Evolutionary conservation across 2,888 invertebrate species (phyloP), one percentile per base, ranked within the genome.

Genomic region (Sminthurides aquaticus): DNA sequence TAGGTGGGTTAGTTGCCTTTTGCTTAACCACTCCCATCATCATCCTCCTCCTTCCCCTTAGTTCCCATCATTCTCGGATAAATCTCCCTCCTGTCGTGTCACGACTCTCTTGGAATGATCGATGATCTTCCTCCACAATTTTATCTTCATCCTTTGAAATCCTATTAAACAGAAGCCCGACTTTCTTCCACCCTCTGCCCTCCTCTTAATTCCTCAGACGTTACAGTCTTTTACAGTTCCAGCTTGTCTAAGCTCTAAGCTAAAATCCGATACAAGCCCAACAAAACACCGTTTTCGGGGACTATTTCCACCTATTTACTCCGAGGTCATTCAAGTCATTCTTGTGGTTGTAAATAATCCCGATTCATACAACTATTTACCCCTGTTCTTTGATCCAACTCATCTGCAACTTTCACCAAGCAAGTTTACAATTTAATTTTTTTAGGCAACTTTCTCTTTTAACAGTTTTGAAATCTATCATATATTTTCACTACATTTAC

Each of bases 31-130:
- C 25, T 60, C 24, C 20, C 25, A 49, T 60, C 43, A 20, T 55
- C 55, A 5, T 52, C 22, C 52, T 20, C 49, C 43, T 59, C n/a
- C 60, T 60, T 25, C 26, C 26, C 8, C 15, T 34, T 5, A 34
- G 5, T 34, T 15, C 15, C 63, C 63, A 63, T 63, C 57, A 63
- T 57, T 63, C 57, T 34, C 3, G 49, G 27, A 56, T 63, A 63
- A 57, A 63, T 63, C 63, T 63, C 63, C 57, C 56, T 48, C 24
- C 52, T 57, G 57, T 63, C 63, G 24, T 63, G 63, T 63, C 63
- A 63, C 63, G 43, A 52, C 57, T 57, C 22, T 18, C 57, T 57
- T 52, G 15, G 43, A 34, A 34, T 63, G 63, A 63, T 63, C 49
- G 63, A 63, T 63, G 57, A 55, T 49, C 24, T 52, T 52, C 54